Evolutionary conservation across 2,888 invertebrate genomes (phyloP).

Genomic region (Theristus sp.): DNA sequence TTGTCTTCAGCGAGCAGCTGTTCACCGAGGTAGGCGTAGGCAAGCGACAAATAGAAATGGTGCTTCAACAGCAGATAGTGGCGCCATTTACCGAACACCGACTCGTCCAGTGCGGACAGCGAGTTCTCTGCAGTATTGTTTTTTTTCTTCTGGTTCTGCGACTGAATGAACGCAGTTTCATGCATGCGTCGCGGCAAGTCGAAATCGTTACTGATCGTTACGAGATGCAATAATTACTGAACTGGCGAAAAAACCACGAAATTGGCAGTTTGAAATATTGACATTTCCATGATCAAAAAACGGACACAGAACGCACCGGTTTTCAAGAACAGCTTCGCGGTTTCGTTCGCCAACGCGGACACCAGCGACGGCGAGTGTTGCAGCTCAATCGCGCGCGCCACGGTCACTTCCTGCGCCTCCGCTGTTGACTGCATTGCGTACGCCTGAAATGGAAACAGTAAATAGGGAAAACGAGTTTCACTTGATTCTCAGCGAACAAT

Average conservation of each 20-base stretch:
- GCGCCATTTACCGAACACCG: slow-evolving; percentile 41
- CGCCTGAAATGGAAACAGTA: not conserved
- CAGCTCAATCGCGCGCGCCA: slow-evolving; percentile 46
- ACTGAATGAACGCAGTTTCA: no score
- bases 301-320: slow-evolving; percentile 31
- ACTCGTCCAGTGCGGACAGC: slow-evolving; percentile 36
- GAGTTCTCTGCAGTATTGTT: slow-evolving; percentile 39
- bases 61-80: slow-evolving; percentile 43
- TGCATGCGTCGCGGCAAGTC: no score
- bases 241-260: not conserved
- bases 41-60: slow-evolving; percentile 44
- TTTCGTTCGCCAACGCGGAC: slow-evolving; percentile 44
- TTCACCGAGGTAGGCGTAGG: slow-evolving; percentile 45
- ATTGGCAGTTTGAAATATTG: no score
- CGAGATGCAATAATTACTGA: not conserved
- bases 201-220: no score
- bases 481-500: no score
- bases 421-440: slow-evolving; percentile 27
- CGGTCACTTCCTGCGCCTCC: slow-evolving; percentile 48
- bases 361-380: slow-evolving; percentile 43
- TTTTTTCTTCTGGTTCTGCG: no score
- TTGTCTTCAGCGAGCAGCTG: slow-evolving; percentile 43
- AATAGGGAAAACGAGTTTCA: no score
- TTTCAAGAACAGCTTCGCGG: slow-evolving; percentile 41
- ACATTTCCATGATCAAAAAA: not conserved